Base-by-base conservation (phyloP, 2,113 vertebrate species). In the Hepsetus odoe region DNA sequence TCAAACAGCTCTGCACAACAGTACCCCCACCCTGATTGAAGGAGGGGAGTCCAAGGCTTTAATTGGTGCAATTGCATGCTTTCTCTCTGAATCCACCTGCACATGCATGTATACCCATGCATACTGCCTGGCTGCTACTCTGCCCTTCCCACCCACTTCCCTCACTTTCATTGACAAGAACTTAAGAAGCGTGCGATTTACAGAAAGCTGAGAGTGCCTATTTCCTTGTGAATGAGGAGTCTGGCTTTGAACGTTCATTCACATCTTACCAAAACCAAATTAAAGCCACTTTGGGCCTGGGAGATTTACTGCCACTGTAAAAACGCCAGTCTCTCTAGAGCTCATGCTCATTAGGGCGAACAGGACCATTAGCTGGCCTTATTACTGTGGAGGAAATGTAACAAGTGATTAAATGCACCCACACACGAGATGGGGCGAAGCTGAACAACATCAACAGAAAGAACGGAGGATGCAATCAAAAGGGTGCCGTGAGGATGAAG, bases 291-390 rank as follows among this genome's bases (percentile, higher is more conserved):
- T 42, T 26, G 55, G 51, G 58, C 42, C 22, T 20, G 20, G 62
- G 53, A 65, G 26, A 81, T 81, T 81, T 72, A 71, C 74, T 71
- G 64, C 72, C 72, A 58, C 68, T 65, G 62, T 76, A 72, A 81
- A 81, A 76, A 24, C 2, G 62, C 51, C 38, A 30, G 67, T 66
- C 46, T 81, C 74, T 53, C 53, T 8, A 67, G 53, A 71, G 58
- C 65, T 40, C 28, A 40, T 8, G 51, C 80, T 81, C 30, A 64
- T 77, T 81, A 77, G 42, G 74, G 44, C 62, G 44, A 76, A 24
- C 22, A 66, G 6, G 51, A 58, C 61, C 59, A 46, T 74, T 75
- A 40, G 26, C 72, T 40, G 46, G 32, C 58, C 30, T 77, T 71
- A 64, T 65, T 67, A 72, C 46, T 42, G 28, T 32, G 18, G 42